Evolutionary conservation across 2,888 invertebrate genomes (phyloP).

Genomic region (Patella ulyssiponensis): DNA sequence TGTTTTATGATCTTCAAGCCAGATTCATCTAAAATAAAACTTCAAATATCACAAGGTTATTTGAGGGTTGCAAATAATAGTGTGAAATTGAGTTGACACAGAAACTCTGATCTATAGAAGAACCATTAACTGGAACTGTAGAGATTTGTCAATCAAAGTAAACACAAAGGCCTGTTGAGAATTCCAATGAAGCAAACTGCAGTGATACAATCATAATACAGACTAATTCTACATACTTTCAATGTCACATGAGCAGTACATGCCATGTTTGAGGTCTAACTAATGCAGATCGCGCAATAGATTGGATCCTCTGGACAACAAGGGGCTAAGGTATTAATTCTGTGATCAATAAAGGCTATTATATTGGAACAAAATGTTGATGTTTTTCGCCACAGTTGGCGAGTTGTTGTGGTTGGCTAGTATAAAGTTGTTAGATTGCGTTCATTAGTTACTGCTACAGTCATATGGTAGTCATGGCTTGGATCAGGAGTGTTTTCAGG

Average conservation of each 20-base stretch:
- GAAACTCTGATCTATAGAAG: too few species aligned
- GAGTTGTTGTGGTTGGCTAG: neutral
- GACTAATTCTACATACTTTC: too few species aligned
- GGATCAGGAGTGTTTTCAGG: slow-evolving; percentile 5
- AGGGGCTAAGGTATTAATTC: neutral
- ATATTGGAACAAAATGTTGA: slow-evolving; percentile 7
- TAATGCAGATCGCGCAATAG: slow-evolving; percentile 1
- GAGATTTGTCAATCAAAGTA: neutral
- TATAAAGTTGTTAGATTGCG: neutral
- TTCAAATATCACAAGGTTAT: too few species aligned
- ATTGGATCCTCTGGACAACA: neutral
- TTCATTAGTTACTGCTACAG: neutral
- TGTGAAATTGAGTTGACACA: too few species aligned
- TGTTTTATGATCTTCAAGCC: too few species aligned
- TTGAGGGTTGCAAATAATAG: too few species aligned
- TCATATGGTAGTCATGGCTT: neutral
- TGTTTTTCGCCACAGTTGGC: neutral
- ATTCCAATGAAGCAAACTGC: neutral
- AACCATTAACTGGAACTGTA: neutral
- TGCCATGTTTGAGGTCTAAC: neutral
- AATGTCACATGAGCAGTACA: too few species aligned
- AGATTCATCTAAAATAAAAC: too few species aligned
- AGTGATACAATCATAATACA: too few species aligned
- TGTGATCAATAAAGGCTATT: neutral
- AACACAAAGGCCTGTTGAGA: neutral